Evolutionary conservation across 2,888 invertebrate genomes (phyloP).

Genomic region (Stomorhina lunata): DNA sequence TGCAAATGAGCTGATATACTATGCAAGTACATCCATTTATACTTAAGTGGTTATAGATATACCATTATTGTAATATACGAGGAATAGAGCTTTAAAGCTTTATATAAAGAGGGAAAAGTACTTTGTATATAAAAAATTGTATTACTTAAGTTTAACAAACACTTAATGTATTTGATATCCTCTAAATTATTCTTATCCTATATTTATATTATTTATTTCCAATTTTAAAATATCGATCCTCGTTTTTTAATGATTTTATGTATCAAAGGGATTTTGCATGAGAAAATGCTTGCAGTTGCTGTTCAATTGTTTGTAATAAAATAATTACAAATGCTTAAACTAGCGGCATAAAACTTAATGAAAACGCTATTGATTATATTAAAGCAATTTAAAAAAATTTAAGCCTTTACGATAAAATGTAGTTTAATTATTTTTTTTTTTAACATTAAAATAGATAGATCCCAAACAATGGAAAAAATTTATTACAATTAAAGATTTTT

Average conservation of each 20-base stretch:
- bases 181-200: no score
- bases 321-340: conserved; percentile 52
- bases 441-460: not conserved
- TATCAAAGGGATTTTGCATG: conserved; percentile 11
- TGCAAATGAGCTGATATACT: conserved; percentile 2
- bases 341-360: conserved; percentile 40
- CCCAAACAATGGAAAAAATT: not conserved
- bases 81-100: no score
- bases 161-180: no score
- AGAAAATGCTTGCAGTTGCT: not conserved
- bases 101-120: no score
- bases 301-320: conserved; percentile 54
- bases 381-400: not conserved
- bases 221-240: not conserved
- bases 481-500: not conserved
- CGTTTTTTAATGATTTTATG: not conserved
- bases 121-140: no score
- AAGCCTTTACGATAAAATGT: not conserved
- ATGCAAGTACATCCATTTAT: not conserved
- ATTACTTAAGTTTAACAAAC: no score
- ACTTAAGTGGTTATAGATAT: not conserved
- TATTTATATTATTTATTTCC: no score
- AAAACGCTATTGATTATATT: conserved; percentile 33
- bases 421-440: conserved; percentile 6
- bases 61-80: not conserved